Conservation (phyloP, 2,113 vertebrate genomes). For the Phoxinus phoxinus region DNA sequence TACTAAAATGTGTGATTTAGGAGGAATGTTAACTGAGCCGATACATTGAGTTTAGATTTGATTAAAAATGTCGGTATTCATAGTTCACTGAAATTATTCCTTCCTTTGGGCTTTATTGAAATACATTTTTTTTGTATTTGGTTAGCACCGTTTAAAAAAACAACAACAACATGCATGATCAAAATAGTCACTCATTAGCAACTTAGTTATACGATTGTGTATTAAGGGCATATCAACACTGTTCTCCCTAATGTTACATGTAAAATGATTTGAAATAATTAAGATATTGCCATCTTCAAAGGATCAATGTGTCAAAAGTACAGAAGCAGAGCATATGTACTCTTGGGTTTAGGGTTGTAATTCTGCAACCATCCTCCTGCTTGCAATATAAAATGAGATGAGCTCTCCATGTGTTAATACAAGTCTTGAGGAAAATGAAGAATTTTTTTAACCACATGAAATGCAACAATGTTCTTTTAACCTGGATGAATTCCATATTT, state of each 20-base stretch:
- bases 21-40: neutral
- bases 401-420: neutral
- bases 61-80: neutral
- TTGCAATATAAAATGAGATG: neutral
- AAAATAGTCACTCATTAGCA: neutral
- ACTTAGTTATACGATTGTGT: neutral
- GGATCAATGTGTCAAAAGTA: neutral
- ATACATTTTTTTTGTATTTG: slow-evolving; percentile 31
- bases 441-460: neutral
- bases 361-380: neutral
- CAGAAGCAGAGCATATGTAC: neutral
- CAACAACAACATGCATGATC: slow-evolving; percentile 39
- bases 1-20: neutral
- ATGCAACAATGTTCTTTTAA: neutral
- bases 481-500: neutral
- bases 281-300: neutral
- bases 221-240: neutral
- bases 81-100: slow-evolving; percentile 15
- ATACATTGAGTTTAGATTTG: neutral
- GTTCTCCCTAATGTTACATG: neutral
- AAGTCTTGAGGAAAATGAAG: neutral
- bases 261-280: slow-evolving; percentile 8
- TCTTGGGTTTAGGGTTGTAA: neutral
- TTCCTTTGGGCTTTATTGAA: slow-evolving; percentile 31
- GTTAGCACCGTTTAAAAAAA: slow-evolving; percentile 46